Base-by-base conservation (phyloP, 1,140 invertebrate genomes). In the Drosophila repletoides region DNA sequence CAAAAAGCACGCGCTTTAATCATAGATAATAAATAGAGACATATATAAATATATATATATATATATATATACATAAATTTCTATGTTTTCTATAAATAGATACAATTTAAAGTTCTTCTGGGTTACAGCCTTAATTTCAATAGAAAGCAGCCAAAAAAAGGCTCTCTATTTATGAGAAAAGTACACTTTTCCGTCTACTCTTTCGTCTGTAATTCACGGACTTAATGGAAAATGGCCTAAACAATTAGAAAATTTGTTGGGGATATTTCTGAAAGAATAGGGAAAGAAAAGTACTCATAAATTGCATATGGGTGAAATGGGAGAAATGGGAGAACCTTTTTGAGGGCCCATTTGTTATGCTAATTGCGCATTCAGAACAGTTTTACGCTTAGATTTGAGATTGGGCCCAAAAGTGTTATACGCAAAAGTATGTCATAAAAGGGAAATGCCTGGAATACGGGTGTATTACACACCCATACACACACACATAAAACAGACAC, bases 351-450 rank as follows among this genome's bases (percentile, higher is more conserved):
- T 65, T 65, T 46, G 31, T 56, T 58, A 49, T 49, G 55, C 53
- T 34, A 43, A 66, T 66, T 66, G 61, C 43, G 10, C 52, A 48
- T 34, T 38, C 52, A 24, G 19, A 36, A 46, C 36, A 26, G 34
- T 59, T 65, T 24, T 41, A 58, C 52, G 61, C 41, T n/a, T n/a
- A n/a, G n/a, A 58, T 36, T 48, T n/a, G n/a, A n/a, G 61, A 26
- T 58, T 24, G 53, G 41, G 21, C 63, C 53, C 63, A 33, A 66
- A 65, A 59, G 28, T 66, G 34, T 29, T 65, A 48, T 40, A n/a
- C n/a, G 22, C 38, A 41, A 75, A n/a, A 76, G 61, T 68, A 80
- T 72, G 56, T 72, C 60, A 48, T 72, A 75, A 72, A 76, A 66
- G 67, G 26, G 34, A 48, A 48, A 46, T 33, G 10, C 36, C n/a